Evolutionary conservation across 2,797 vertebrate species (phyloP).

Genomic region (Thripadectes ignobilis): DNA sequence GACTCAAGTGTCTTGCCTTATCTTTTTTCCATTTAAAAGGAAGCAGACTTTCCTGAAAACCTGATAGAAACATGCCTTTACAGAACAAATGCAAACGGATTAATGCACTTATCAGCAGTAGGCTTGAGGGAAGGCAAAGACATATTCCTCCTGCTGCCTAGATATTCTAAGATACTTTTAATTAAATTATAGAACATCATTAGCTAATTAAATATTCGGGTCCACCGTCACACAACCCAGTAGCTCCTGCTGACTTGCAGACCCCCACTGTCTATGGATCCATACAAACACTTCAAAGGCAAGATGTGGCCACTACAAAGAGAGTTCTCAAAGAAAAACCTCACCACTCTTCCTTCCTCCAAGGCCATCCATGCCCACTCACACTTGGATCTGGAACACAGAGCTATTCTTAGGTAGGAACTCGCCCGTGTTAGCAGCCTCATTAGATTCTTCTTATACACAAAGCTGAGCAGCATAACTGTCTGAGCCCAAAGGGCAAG

Average conservation of each 20-base stretch:
- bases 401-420: background rate
- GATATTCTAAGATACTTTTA: background rate
- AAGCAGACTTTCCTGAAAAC: conserved; percentile 40
- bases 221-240: background rate
- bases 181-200: conserved; percentile 22
- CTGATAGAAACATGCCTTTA: conserved; percentile 32
- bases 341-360: background rate
- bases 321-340: background rate
- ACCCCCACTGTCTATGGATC: fast-evolving
- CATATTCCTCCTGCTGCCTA: background rate
- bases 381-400: background rate
- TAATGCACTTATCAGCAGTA: conserved; percentile 5
- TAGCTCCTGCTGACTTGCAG: background rate
- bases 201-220: conserved; percentile 18
- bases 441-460: background rate
- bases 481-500: background rate
- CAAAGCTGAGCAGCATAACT: background rate
- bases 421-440: fast-evolving
- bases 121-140: conserved; percentile 36
- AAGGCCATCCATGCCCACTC: background rate
- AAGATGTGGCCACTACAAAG: background rate
- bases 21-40: conserved; percentile 50
- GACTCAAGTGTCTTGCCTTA: conserved; percentile 52
- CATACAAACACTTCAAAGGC: background rate
- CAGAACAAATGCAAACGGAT: conserved; percentile 28